These are phyloP conservation scores for Capitulum mitella DNA, from an alignment of 2,888 invertebrate species.

Conservation along the genomic window DNA sequence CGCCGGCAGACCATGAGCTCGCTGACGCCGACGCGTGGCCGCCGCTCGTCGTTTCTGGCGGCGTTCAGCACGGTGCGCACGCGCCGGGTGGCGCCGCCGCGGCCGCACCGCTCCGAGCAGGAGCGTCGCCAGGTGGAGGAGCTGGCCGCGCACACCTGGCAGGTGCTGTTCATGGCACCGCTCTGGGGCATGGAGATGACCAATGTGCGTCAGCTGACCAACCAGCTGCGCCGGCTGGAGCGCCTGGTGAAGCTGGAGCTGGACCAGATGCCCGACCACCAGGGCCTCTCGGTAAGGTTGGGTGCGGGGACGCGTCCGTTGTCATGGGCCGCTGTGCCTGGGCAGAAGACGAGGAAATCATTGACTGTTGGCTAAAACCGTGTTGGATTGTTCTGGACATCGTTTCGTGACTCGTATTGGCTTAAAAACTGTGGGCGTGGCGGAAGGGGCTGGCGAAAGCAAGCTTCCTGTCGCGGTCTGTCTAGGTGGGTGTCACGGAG, in stretches of 20 bases:
- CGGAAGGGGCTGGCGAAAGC: too few relatives aligned
- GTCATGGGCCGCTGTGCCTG: too few relatives aligned
- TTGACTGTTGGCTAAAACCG: too few relatives aligned
- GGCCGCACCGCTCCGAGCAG: background rate
- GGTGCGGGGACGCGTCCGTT: too few relatives aligned
- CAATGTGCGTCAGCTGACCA: background rate
- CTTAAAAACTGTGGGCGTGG: too few relatives aligned
- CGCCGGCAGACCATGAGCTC: background rate
- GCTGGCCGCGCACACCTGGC: background rate
- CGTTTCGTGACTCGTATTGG: too few relatives aligned
- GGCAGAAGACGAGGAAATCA: too few relatives aligned
- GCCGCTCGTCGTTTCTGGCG: background rate
- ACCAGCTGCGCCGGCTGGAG: background rate
- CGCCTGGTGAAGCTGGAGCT: background rate
- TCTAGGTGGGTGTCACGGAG: too few relatives aligned
- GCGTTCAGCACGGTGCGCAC: background rate
- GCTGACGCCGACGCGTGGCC: background rate
- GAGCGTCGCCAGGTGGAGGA: background rate
- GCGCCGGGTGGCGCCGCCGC: background rate
- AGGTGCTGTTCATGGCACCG: background rate
- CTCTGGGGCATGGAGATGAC: background rate
- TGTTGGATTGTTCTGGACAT: too few relatives aligned
- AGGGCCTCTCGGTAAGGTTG: background rate
- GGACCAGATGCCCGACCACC: background rate
- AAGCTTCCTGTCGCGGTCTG: too few relatives aligned